Base-by-base conservation (phyloP, 2,113 vertebrate genomes). In the Lanius ludovicianus region DNA sequence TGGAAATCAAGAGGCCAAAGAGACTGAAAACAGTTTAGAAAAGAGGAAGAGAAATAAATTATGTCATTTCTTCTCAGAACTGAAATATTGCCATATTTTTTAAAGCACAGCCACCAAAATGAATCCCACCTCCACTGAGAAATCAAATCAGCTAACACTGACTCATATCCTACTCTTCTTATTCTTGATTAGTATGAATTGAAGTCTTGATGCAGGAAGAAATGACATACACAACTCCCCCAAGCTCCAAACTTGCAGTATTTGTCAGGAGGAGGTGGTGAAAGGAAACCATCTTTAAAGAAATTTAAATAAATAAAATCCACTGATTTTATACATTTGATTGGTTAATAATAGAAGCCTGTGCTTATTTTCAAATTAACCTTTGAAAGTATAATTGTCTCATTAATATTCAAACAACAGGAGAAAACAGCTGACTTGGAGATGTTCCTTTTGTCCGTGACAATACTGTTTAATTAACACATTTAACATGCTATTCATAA, bases 101-200 rank as follows among this genome's bases (percentile, higher is more conserved):
- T 62, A 84, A 64, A 84, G 74, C 33, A 74, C 23, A 84, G 41
- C 50, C 53, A 93, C 52, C 75, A 90, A 55, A 88, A 94, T 86
- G 50, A 90, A 90, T 94, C 92, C 93, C 93, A 97, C 88, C 95
- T 97, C 96, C 93, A 92, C 79, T 84, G 69, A 56, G 71, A 88
- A 96, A 93, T 67, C 90, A 90, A 68, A 86, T 94, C 93, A 94
- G 76, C 87, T 94, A 90, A 84, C 78, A 87, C 75, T 97, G 95
- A 94, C 90, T 97, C 95, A 95, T 67, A 96, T 96, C 93, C 94
- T 96, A 70, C 90, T 86, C 79, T 93, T 94, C 93, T 93, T 94
- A 52, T 90, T 96, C 91, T 88, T 95, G 90, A 90, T 96, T 86
- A 94, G 88, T 93, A 93, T 94, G 88, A 96, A 97, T 90, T 96